Evolutionary conservation across 2,797 vertebrate species (phyloP).

Genomic region (Paratrypauchen microcephalus): DNA sequence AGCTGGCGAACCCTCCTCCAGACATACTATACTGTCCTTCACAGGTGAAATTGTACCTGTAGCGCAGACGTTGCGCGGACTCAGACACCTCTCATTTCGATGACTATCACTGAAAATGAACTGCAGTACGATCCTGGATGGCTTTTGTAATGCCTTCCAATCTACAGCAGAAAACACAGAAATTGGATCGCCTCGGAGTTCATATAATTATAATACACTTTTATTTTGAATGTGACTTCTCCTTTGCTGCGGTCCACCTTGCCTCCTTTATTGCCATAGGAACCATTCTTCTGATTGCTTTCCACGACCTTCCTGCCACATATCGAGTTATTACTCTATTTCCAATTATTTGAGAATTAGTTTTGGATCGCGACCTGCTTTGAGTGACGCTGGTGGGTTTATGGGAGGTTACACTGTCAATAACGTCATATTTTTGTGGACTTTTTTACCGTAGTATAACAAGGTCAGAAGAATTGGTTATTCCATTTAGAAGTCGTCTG

Average conservation of each 20-base stretch:
- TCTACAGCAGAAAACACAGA: not conserved
- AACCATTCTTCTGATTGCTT: slow-evolving; percentile 6
- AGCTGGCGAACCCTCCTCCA: too few species aligned
- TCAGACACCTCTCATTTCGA: not conserved
- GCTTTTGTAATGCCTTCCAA: not conserved
- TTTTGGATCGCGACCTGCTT: slow-evolving; percentile 14
- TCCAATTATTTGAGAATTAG: slow-evolving; percentile 18
- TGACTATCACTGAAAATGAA: not conserved
- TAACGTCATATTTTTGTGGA: slow-evolving; percentile 14
- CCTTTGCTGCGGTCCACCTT: not conserved
- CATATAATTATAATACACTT: not conserved
- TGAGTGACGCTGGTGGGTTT: slow-evolving; percentile 30
- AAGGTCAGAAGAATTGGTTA: slow-evolving; percentile 32
- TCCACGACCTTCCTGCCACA: slow-evolving; percentile 21
- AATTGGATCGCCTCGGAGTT: not conserved
- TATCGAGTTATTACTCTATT: slow-evolving; percentile 2
- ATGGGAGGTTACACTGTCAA: slow-evolving; percentile 18
- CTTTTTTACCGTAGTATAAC: not conserved
- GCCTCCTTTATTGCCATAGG: not conserved
- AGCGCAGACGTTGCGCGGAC: too few species aligned
- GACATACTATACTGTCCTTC: not conserved
- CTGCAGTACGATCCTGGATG: not conserved
- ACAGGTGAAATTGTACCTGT: too few species aligned
- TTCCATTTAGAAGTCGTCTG: slow-evolving; percentile 11
- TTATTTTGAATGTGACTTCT: slow-evolving; percentile 5